A percentile compares a stretch with the other conserved stretches of the same genome.
Evolutionary conservation across 2,888 invertebrate genomes (phyloP).

Genomic region (Lymantria dispar): DNA sequence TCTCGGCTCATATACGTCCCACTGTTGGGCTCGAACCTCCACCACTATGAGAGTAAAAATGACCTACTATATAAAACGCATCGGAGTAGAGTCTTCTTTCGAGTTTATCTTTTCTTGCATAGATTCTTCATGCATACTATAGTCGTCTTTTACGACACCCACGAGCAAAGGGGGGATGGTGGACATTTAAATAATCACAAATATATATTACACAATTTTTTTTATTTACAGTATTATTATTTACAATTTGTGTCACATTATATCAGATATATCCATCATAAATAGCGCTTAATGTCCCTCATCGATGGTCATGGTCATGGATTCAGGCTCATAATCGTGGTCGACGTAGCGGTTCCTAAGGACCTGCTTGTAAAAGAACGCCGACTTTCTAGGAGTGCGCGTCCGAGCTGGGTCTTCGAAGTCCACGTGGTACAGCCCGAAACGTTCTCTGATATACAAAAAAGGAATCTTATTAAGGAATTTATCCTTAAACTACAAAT

Average conservation of each 20-base stretch:
- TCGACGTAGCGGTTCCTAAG: conserved; percentile 67
- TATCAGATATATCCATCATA: neutral
- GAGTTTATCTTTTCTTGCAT: too few species aligned
- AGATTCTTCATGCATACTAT: too few species aligned
- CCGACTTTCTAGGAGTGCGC: conserved; percentile 85
- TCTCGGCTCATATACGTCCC: too few species aligned
- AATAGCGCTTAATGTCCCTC: conserved; percentile 1
- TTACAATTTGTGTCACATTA: too few species aligned
- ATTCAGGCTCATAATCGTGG: conserved; percentile 50
- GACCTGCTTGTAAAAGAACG: conserved; percentile 79
- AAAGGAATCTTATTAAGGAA: neutral
- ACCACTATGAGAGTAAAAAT: too few species aligned
- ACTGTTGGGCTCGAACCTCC: too few species aligned
- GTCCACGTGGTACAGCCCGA: conserved; percentile 87
- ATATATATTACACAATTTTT: neutral
- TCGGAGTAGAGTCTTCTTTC: too few species aligned
- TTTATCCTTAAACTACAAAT: too few species aligned
- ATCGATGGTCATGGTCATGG: conserved; percentile 57
- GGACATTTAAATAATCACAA: too few species aligned
- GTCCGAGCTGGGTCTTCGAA: conserved; percentile 82
- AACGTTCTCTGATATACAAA: conserved; percentile 79
- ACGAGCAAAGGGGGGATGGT: too few species aligned
- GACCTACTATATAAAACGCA: too few species aligned
- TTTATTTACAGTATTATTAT: neutral
- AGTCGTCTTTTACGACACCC: too few species aligned